Conservation (phyloP, 2,113 vertebrate genomes). For the Cephalopholis sonnerati region DNA sequence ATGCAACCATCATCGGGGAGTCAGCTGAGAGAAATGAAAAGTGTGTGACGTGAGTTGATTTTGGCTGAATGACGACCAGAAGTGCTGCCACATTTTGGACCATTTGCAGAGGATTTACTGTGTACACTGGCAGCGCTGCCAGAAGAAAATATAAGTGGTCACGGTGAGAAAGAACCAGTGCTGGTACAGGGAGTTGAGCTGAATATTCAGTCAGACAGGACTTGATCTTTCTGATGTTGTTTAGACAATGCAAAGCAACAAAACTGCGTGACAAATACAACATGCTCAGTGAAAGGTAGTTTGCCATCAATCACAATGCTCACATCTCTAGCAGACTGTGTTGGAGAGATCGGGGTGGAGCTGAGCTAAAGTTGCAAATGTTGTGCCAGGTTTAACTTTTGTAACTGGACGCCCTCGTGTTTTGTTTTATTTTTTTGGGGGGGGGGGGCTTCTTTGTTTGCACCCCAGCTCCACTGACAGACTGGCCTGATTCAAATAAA, state of each 20-base stretch:
- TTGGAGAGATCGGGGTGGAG: too few species aligned
- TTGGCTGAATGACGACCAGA: background rate
- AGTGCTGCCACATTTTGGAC: background rate
- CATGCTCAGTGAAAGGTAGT: too few species aligned
- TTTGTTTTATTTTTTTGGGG: too few species aligned
- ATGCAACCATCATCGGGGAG: background rate
- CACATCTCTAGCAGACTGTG: too few species aligned
- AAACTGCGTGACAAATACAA: too few species aligned
- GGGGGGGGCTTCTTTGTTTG: background rate
- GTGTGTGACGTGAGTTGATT: background rate
- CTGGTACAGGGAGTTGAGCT: background rate
- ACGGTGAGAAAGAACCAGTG: background rate
- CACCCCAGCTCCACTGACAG: background rate
- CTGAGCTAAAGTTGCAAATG: too few species aligned
- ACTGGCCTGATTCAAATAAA: conserved; percentile 1
- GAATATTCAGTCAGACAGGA: too few species aligned
- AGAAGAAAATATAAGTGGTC: background rate
- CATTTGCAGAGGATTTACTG: background rate
- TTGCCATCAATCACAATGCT: too few species aligned
- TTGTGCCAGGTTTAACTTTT: background rate
- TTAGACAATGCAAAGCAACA: too few species aligned
- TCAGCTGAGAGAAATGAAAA: background rate
- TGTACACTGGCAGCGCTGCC: background rate
- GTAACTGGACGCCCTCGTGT: too few species aligned
- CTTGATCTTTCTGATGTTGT: too few species aligned